phyloP scores from a whole-genome alignment of 1,140 invertebrate species.

The Amphibalanus amphitrite region DNA sequence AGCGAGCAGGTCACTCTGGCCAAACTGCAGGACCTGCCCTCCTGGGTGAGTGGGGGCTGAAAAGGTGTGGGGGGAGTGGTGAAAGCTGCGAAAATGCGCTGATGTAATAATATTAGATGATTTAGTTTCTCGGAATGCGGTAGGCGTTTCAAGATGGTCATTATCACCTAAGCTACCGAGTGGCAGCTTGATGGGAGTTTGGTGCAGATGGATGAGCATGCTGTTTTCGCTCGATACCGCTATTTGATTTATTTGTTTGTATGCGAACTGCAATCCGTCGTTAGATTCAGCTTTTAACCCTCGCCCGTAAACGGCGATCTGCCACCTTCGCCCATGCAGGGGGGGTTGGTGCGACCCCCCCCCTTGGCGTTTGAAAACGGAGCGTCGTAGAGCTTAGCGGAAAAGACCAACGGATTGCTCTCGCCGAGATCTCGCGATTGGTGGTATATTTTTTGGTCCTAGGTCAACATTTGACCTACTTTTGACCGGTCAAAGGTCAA shows the following conservation, averaged over 20 bases:
- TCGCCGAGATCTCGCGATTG: too few species aligned
- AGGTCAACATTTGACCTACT: too few species aligned
- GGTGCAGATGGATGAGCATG: background rate
- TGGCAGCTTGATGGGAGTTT: background rate
- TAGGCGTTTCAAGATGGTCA: background rate
- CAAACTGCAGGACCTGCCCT: conserved; percentile 2
- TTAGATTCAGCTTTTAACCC: too few species aligned
- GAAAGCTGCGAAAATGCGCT: background rate
- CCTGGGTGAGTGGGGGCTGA: background rate
- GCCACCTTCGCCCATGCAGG: too few species aligned
- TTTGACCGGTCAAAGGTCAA: too few species aligned
- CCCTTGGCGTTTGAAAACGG: too few species aligned
- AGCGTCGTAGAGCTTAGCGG: too few species aligned
- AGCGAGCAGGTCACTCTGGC: conserved; percentile 3
- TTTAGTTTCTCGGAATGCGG: background rate
- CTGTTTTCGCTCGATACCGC: background rate
- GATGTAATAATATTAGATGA: background rate
- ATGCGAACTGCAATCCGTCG: background rate
- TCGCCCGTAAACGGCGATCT: too few species aligned
- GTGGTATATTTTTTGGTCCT: too few species aligned
- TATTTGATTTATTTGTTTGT: background rate
- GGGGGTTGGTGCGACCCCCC: too few species aligned
- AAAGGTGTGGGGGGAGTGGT: background rate
- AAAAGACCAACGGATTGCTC: too few species aligned
- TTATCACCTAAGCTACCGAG: background rate